Evolutionary conservation across 2,797 vertebrate genomes (phyloP).

Genomic region (Luscinia luscinia): DNA sequence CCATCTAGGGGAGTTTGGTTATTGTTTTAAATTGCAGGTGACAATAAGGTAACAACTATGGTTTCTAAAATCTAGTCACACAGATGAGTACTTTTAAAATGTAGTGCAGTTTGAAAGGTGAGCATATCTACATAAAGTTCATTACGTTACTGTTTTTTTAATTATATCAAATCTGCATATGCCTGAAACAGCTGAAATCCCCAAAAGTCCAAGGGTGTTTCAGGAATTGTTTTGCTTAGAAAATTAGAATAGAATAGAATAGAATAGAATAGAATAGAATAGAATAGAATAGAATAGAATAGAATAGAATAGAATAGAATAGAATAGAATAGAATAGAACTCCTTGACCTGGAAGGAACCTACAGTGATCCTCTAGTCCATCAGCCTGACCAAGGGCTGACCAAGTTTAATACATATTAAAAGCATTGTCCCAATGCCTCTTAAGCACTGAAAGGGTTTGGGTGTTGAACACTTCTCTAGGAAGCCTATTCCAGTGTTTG

Average conservation of each 20-base stretch:
- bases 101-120: not conserved
- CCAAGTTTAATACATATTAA: not conserved
- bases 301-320: not conserved
- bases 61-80: not conserved
- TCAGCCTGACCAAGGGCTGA: not conserved
- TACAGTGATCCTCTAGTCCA: not conserved
- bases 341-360: not conserved
- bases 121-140: not conserved
- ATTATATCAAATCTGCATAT: not conserved
- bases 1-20: not conserved
- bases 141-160: not conserved
- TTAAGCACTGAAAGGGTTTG: not conserved
- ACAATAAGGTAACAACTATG: not conserved
- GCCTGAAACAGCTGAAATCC: not conserved
- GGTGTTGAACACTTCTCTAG: not conserved
- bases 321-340: not conserved
- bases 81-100: not conserved
- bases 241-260: not conserved
- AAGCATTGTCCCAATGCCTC: not conserved
- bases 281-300: not conserved
- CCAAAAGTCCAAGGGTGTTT: not conserved
- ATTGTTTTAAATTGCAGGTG: not conserved
- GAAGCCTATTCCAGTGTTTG: not conserved
- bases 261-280: no score
- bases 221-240: not conserved